Evolutionary conservation across 2,797 vertebrate species (phyloP), one percentile per base, ranked within the genome.

Genomic region (Rhynchonycteris naso): DNA sequence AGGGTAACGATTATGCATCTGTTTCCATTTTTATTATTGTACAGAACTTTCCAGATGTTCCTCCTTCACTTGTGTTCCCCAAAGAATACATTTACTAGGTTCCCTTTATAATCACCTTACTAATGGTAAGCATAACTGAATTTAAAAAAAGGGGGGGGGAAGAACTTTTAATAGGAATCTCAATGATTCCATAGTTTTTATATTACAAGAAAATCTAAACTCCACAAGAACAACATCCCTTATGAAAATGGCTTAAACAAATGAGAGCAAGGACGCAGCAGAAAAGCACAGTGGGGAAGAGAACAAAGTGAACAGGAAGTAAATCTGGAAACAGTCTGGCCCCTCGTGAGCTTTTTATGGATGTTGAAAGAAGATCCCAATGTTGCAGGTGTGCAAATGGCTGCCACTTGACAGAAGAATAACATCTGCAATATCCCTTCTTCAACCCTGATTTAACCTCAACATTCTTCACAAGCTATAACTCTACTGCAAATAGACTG

Each of bases 11-110:
- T 98, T 97, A 96, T 80, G 83, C 96, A 98, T 98, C 97, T 98
- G 96, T 97, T 98, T 97, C 95, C 96, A 98, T 96, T 95, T 90
- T 52, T 93, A 97, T 97, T 97, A 85, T 78, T 95, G 88, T 92
- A 95, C n/a, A 90, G 95, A 81, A 95, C 30, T 86, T 97, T 97
- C 97, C 97, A 98, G 98, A 98, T 98, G 96, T 96, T 59, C 7
- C 2, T 54, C 94, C 75, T 97, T 96, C 63, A 85, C 52, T 38
- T 88, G 74, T 94, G 75, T 30, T 97, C 95, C 91, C 96, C 33
- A n/a, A 28, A 90, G 91, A 96, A 96, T 1, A 0, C 43, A 95
- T 92, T 94, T 96, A 93, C 82, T 91, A 30, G 33, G 13, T 89
- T 96, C 30, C 65, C 88, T 88, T 96, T 95, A 96, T 54, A 96